A percentile compares a stretch with the other conserved stretches of the same genome.
Evolutionary conservation across 2,888 invertebrate genomes (phyloP).

Genomic region (Cheilosia impressa): DNA sequence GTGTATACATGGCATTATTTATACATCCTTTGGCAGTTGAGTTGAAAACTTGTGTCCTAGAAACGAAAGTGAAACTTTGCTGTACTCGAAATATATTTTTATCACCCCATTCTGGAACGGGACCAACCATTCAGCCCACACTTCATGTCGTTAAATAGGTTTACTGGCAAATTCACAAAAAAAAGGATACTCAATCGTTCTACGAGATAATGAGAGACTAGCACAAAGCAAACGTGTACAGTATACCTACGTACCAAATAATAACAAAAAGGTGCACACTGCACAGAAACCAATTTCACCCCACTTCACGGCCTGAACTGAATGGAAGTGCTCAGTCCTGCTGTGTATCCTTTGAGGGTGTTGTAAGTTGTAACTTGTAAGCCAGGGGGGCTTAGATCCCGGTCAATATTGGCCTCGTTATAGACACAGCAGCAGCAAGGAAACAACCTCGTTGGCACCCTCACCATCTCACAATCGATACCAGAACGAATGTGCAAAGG

Average conservation of each 20-base stretch:
- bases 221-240: conserved; percentile 39
- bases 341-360: conserved; percentile 59
- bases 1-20: neutral
- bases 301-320: conserved; percentile 3
- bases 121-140: conserved; percentile 20
- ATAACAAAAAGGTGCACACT: neutral
- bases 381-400: conserved; percentile 60
- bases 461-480: conserved; percentile 32
- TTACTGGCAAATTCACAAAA: conserved; percentile 17
- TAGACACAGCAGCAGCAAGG: conserved; percentile 54
- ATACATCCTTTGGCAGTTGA: neutral
- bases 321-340: conserved; percentile 59
- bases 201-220: conserved; percentile 42
- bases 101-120: neutral
- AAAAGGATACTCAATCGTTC: conserved; percentile 29
- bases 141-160: conserved; percentile 23
- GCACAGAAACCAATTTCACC: neutral
- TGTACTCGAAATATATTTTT: conserved; percentile 4
- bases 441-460: conserved; percentile 50
- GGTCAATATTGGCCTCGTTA: conserved; percentile 78
- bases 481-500: conserved; percentile 26
- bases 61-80: conserved; percentile 41
- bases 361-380: conserved; percentile 78
- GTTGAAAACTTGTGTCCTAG: conserved; percentile 7
- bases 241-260: conserved; percentile 16